Evolutionary conservation across 2,113 vertebrate genomes (phyloP).

Genomic region (Gracilinanus agilis): DNA sequence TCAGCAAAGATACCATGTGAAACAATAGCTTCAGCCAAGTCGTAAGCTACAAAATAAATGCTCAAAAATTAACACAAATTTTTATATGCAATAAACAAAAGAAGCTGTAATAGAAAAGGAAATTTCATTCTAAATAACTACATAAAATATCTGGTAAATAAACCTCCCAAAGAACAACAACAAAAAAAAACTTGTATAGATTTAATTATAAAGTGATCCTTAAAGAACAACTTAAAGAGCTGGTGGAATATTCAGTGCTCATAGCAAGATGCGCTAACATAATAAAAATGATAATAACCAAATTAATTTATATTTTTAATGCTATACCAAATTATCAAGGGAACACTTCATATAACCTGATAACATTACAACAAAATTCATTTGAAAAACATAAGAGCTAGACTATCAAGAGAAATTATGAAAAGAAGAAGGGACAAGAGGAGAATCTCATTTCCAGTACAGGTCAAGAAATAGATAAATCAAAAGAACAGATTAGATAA

Average conservation of each 20-base stretch:
- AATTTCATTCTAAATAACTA: neutral
- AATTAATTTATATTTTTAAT: neutral
- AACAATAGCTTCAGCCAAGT: neutral
- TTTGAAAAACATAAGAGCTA: neutral
- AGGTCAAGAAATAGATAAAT: neutral
- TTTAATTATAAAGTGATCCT: neutral
- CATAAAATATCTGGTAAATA: neutral
- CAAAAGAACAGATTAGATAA: neutral
- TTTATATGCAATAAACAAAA: neutral
- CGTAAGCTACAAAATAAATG: neutral
- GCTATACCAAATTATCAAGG: neutral
- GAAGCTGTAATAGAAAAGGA: neutral
- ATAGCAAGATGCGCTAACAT: neutral
- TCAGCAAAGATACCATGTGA: neutral
- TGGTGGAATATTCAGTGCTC: neutral
- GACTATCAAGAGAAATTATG: neutral
- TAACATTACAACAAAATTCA: neutral
- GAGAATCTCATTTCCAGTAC: neutral
- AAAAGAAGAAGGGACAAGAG: neutral
- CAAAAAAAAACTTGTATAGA: neutral
- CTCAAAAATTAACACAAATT: neutral
- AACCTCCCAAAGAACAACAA: neutral
- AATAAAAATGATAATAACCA: neutral
- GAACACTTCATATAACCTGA: neutral
- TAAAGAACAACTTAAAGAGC: neutral